These are phyloP conservation scores for Philereme vetulata DNA, from an alignment of 2,888 invertebrate species.

Conservation along the genomic window DNA sequence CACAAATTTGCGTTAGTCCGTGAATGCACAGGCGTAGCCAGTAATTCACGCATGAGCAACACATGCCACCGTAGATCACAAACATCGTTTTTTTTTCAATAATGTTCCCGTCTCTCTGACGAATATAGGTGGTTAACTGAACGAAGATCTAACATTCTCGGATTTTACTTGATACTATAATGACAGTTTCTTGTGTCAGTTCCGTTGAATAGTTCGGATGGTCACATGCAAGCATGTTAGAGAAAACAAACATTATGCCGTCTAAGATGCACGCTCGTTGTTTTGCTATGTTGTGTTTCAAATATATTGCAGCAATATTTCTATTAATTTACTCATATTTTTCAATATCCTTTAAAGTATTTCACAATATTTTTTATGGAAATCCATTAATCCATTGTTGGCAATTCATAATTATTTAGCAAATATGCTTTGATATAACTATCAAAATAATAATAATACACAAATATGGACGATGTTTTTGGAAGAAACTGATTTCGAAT, in stretches of 20 bases:
- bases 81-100: slow-evolving; percentile 48
- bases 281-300: background rate
- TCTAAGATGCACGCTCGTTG: slow-evolving; percentile 46
- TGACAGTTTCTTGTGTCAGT: slow-evolving; percentile 77
- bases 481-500: background rate
- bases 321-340: no score
- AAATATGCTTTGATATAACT: no score
- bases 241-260: slow-evolving; percentile 63
- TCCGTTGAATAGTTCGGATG: slow-evolving; percentile 77
- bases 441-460: no score
- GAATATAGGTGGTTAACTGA: slow-evolving; percentile 54
- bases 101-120: slow-evolving; percentile 49
- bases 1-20: slow-evolving; percentile 47
- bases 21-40: slow-evolving; percentile 46
- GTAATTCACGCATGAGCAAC: slow-evolving; percentile 52
- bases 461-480: background rate
- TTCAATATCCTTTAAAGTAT: no score
- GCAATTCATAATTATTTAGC: no score
- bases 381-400: no score
- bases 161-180: slow-evolving; percentile 70
- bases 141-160: slow-evolving; percentile 59
- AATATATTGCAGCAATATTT: background rate
- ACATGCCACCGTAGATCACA: slow-evolving; percentile 47
- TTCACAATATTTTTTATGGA: no score
- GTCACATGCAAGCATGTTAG: slow-evolving; percentile 69